Conservation (phyloP, 1,140 invertebrate species). For the Drosophila sucinea region DNA sequence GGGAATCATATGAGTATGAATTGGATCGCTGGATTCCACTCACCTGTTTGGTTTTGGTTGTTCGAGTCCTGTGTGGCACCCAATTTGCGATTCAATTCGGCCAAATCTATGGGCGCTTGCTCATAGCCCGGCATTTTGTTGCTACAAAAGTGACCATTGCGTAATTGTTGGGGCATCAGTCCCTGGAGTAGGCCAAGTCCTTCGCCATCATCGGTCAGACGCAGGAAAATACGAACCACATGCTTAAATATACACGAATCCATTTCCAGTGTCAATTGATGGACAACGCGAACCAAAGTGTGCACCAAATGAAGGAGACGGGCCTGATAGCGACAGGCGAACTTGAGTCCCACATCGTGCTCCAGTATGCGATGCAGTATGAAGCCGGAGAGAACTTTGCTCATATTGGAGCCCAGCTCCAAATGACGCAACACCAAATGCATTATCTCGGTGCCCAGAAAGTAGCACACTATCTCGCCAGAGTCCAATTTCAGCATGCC, state of each 20-base stretch:
- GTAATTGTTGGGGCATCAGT: constrained; percentile 96
- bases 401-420: constrained; percentile 37
- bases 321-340: constrained; percentile 21
- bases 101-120: constrained; percentile 3
- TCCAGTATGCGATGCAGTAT: constrained; percentile 36
- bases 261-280: constrained; percentile 96
- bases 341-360: constrained; percentile 33
- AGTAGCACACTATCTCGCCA: constrained; percentile 30
- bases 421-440: constrained; percentile 30
- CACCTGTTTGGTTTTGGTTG: not conserved
- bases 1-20: not conserved
- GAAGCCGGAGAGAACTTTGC: constrained; percentile 33
- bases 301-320: constrained; percentile 36
- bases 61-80: not conserved
- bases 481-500: constrained; percentile 33
- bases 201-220: constrained; percentile 97
- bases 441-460: constrained; percentile 35
- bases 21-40: not conserved
- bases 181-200: constrained; percentile 96
- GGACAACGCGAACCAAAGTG: constrained; percentile 94
- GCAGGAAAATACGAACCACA: constrained; percentile 96
- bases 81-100: constrained; percentile 31
- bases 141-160: constrained; percentile 95
- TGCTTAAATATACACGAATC: constrained; percentile 97
- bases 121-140: constrained; percentile 84